Percentiles rank a stretch among this genome's conserved stretches.
Evolutionary conservation across 2,113 vertebrate species (phyloP).

Genomic region (Acinonyx jubatus): DNA sequence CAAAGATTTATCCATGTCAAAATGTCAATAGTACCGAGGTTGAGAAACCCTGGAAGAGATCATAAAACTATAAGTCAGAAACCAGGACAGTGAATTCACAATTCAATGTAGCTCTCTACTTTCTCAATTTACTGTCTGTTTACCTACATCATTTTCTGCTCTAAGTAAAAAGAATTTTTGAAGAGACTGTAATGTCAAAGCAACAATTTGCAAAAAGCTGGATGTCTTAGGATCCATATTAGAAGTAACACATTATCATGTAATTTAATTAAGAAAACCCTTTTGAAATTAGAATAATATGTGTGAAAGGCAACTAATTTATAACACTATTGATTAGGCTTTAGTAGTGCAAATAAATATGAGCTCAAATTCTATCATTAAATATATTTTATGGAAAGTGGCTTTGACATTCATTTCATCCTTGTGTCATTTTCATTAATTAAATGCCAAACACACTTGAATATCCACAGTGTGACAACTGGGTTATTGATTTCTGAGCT

Average conservation of each 20-base stretch:
- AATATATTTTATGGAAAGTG: constrained; percentile 3
- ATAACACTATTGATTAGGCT: not conserved
- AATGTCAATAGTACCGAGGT: not conserved
- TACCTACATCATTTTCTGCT: not conserved
- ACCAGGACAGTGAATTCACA: not conserved
- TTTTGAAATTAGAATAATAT: not conserved
- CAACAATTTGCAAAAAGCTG: not conserved
- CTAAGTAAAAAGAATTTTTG: not conserved
- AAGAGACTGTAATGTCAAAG: not conserved
- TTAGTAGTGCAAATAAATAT: constrained; percentile 35
- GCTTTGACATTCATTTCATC: not conserved
- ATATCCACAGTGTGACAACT: not conserved
- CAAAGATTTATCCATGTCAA: not conserved
- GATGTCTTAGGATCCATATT: not conserved
- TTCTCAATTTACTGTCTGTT: not conserved
- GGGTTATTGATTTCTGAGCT: constrained; percentile 2
- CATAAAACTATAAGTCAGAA: not conserved
- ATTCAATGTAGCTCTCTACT: not conserved
- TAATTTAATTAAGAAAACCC: not conserved
- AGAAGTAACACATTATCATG: not conserved
- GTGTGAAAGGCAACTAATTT: not conserved
- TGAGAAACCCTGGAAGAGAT: not conserved
- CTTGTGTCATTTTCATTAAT: constrained; percentile 2
- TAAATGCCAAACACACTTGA: not conserved
- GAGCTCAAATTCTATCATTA: not conserved